These are phyloP conservation scores for Busseola fusca DNA, from an alignment of 2,888 invertebrate genomes.

Conservation along the genomic window DNA sequence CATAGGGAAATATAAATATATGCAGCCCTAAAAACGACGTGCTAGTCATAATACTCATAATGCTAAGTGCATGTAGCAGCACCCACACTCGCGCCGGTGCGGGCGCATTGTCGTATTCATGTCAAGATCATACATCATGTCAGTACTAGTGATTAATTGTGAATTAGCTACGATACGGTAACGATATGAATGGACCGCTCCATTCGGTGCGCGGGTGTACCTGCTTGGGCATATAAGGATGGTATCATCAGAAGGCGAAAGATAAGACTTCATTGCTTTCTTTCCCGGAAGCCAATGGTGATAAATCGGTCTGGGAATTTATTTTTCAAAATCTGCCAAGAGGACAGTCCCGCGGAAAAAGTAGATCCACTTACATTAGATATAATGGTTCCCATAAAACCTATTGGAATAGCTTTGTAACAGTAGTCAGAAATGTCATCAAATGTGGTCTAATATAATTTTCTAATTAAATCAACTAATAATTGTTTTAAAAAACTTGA, in stretches of 20 bases:
- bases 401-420: background rate
- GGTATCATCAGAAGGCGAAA: background rate
- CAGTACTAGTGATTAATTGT: constrained; percentile 39
- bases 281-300: background rate
- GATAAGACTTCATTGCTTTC: background rate
- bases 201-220: constrained; percentile 21
- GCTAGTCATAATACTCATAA: constrained; percentile 34
- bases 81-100: constrained; percentile 51
- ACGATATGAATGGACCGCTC: constrained; percentile 22
- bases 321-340: background rate
- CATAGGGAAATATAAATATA: background rate
- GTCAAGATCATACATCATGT: constrained; percentile 64
- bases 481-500: background rate
- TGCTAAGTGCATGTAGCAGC: constrained; percentile 38
- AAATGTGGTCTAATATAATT: background rate
- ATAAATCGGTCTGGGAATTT: background rate
- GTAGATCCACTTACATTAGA: no score
- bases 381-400: no score
- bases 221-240: background rate
- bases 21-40: constrained; percentile 43
- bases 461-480: no score
- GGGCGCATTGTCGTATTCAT: constrained; percentile 58
- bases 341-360: background rate
- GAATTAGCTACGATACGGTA: constrained; percentile 12
- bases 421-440: background rate